Evolutionary conservation across 1,140 invertebrate genomes (phyloP), one percentile per base, ranked within the genome.

Genomic region (Sarcophaga peregrina): DNA sequence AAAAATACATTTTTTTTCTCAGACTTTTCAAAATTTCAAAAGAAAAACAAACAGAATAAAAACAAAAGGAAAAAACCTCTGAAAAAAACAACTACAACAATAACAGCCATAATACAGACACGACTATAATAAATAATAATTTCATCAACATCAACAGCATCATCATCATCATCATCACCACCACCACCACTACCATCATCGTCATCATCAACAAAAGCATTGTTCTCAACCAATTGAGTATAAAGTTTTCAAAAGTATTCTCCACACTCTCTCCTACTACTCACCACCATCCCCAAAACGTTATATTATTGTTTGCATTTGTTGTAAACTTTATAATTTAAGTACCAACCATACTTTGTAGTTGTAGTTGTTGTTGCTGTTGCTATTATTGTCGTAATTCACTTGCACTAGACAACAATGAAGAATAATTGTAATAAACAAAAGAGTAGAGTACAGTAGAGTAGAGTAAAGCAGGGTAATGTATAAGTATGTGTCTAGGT

Each of bases 401-500:
- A 62, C 54, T 62, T 62, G 54, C 54, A 37, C 25, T 37, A 68
- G 62, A 68, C 62, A 68, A 68, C 62, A 68, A 68, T 68, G 17
- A 68, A 68, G 20, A 20, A 68, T 68, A 20, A 25, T 68, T 20
- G n/a, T 58, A 37, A 37, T 4, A 37, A 2, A 37, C 25, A 37
- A 37, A 4, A 37, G 25, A 37, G 25, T 37, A 37, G 25, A 37
- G 25, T 37, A 37, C 1, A 37, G 25, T 37, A 37, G 25, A 4
- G 1, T 37, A 4, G 25, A 37, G 25, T 37, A 37, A 4, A 2
- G 25, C 1, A 37, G 25, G 4, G 25, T 37, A 37, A 4, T 4
- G 25, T n/a, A n/a, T n/a, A n/a, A n/a, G n/a, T n/a, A n/a, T n/a
- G n/a, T n/a, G n/a, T n/a, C n/a, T n/a, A n/a, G n/a, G n/a, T 37